These are phyloP conservation scores for Pedionomus torquatus DNA, from an alignment of 2,113 vertebrate genomes.

Conservation along the genomic window DNA sequence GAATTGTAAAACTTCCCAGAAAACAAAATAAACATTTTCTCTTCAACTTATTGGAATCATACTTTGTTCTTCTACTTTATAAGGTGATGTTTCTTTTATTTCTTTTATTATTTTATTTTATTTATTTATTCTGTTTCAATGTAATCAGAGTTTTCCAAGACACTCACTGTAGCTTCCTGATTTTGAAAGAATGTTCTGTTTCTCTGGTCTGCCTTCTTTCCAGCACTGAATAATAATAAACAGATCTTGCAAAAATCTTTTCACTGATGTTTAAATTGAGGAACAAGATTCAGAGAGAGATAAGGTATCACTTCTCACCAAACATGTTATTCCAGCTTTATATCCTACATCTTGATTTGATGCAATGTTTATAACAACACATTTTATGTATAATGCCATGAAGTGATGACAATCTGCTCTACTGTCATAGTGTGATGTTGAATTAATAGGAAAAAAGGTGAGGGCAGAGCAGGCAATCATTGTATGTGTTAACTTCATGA, in stretches of 20 bases:
- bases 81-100: background rate
- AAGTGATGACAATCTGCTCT: slow-evolving; percentile 69
- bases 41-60: background rate
- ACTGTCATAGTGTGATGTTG: slow-evolving; percentile 60
- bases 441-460: slow-evolving; percentile 69
- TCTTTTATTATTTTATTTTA: background rate
- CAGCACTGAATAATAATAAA: slow-evolving; percentile 59
- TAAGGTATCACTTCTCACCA: slow-evolving; percentile 56
- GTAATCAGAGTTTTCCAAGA: background rate
- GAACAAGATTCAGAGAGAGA: slow-evolving; percentile 45
- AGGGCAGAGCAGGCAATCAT: slow-evolving; percentile 67
- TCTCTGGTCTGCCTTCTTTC: background rate
- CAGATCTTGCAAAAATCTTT: slow-evolving; percentile 48
- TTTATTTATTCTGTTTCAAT: background rate
- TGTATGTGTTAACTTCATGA: slow-evolving; percentile 62
- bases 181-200: background rate
- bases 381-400: slow-evolving; percentile 59
- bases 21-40: background rate
- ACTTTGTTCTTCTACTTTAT: background rate
- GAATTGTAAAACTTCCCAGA: background rate
- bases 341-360: slow-evolving; percentile 62
- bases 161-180: background rate
- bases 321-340: slow-evolving; percentile 50
- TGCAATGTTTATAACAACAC: slow-evolving; percentile 67
- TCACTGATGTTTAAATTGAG: slow-evolving; percentile 50